These are phyloP conservation scores for Athalia circularis DNA, from an alignment of 2,888 invertebrate genomes.

Conservation along the genomic window DNA sequence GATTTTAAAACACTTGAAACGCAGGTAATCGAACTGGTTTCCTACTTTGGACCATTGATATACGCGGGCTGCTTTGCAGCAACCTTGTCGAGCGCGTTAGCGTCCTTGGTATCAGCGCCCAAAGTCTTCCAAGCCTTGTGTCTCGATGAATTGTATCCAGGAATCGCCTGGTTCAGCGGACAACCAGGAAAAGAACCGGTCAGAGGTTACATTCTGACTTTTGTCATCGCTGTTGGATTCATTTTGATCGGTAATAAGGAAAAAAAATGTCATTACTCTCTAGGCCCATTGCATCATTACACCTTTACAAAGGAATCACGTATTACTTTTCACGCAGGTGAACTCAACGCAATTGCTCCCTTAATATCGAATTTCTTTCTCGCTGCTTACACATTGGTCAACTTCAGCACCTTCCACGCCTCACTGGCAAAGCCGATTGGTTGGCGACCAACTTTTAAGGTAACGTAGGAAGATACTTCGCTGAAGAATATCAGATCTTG, in stretches of 20 bases:
- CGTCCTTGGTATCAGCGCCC: slow-evolving; percentile 96
- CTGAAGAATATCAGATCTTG: not conserved
- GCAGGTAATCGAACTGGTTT: slow-evolving; percentile 88
- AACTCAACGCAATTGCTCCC: slow-evolving; percentile 92
- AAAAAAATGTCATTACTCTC: slow-evolving; percentile 33
- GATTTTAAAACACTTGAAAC: slow-evolving; percentile 49
- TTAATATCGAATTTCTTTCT: slow-evolving; percentile 95
- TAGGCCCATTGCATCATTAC: no score
- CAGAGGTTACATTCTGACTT: slow-evolving; percentile 94
- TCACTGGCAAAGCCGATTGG: slow-evolving; percentile 91
- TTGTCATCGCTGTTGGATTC: slow-evolving; percentile 90
- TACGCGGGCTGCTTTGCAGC: slow-evolving; percentile 98
- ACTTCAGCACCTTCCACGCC: slow-evolving; percentile 96
- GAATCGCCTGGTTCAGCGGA: slow-evolving; percentile 92
- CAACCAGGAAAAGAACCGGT: slow-evolving; percentile 91
- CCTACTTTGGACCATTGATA: slow-evolving; percentile 92
- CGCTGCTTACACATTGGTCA: slow-evolving; percentile 94
- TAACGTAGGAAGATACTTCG: slow-evolving; percentile 65
- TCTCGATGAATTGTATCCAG: slow-evolving; percentile 95
- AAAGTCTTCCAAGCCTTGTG: slow-evolving; percentile 96
- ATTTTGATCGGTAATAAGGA: slow-evolving; percentile 85
- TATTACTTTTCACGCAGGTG: slow-evolving; percentile 77
- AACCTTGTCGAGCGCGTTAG: slow-evolving; percentile 95
- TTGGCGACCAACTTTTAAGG: slow-evolving; percentile 93
- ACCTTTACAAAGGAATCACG: not conserved